These are phyloP conservation scores for Cyanoliseus patagonus DNA, from an alignment of 2,113 vertebrate species.

Conservation along the genomic window DNA sequence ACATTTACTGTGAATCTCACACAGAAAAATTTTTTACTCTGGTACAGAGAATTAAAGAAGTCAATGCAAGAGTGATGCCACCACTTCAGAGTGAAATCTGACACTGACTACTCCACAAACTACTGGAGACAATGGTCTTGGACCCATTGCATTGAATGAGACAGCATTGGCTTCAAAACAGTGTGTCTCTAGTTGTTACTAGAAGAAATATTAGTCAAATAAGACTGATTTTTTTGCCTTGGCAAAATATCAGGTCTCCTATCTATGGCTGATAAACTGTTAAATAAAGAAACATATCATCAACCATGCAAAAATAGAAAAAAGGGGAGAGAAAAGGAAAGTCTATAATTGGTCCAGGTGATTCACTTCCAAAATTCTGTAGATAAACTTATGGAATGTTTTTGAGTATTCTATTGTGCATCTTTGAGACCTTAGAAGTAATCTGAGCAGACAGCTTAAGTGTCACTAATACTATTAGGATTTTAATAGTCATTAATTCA, in stretches of 20 bases:
- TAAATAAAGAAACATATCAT: neutral
- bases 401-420: neutral
- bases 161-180: neutral
- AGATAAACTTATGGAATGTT: neutral
- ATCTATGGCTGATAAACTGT: neutral
- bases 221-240: neutral
- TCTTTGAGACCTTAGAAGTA: neutral
- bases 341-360: neutral
- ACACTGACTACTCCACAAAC: neutral
- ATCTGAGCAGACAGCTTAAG: neutral
- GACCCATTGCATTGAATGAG: neutral
- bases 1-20: neutral
- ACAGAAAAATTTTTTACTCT: neutral
- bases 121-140: neutral
- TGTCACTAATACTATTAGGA: neutral
- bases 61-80: neutral
- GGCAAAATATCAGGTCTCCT: neutral
- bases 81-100: neutral
- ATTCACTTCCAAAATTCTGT: neutral
- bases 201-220: neutral
- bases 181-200: neutral
- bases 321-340: neutral
- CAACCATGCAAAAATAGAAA: neutral
- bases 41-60: neutral
- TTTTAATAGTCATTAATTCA: slow-evolving; percentile 37